These are phyloP conservation scores for Frieseomelitta varia DNA, from an alignment of 1,140 invertebrate genomes.

Conservation along the genomic window DNA sequence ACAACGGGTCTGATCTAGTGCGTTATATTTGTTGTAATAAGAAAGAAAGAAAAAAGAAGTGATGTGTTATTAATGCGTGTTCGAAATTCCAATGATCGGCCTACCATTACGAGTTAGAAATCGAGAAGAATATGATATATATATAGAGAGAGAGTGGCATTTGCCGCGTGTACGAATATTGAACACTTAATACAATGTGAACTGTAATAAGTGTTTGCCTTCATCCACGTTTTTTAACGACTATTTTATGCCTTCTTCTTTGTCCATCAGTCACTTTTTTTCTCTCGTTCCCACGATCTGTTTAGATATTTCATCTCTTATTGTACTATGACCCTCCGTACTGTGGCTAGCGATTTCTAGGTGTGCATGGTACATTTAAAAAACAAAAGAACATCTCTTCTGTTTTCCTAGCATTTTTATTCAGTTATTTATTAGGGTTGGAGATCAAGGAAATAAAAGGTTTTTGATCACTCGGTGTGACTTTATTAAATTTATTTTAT, in stretches of 20 bases:
- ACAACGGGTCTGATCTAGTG: slow-evolving; percentile 43
- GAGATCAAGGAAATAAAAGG: background rate
- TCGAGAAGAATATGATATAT: slow-evolving; percentile 2
- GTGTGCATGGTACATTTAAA: background rate
- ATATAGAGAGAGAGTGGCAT: slow-evolving; percentile 18
- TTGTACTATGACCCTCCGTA: background rate
- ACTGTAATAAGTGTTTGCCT: slow-evolving; percentile 54
- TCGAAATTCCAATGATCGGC: slow-evolving; percentile 51
- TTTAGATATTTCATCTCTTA: background rate
- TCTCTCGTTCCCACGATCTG: background rate
- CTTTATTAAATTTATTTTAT: background rate
- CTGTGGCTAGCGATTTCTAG: background rate
- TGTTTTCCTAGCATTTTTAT: background rate
- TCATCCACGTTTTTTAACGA: slow-evolving; percentile 4
- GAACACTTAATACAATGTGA: slow-evolving; percentile 54
- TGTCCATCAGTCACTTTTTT: background rate
- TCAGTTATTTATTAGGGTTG: background rate
- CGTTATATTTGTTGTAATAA: slow-evolving; percentile 68
- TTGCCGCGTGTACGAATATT: slow-evolving; percentile 34
- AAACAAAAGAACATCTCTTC: background rate
- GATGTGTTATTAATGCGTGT: slow-evolving; percentile 68
- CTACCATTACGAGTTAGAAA: slow-evolving; percentile 35
- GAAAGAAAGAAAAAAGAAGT: background rate
- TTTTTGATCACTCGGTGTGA: background rate
- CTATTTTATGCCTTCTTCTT: background rate